Evolutionary conservation across 1,140 invertebrate genomes (phyloP).

Genomic region (Hypothenemus hampei): DNA sequence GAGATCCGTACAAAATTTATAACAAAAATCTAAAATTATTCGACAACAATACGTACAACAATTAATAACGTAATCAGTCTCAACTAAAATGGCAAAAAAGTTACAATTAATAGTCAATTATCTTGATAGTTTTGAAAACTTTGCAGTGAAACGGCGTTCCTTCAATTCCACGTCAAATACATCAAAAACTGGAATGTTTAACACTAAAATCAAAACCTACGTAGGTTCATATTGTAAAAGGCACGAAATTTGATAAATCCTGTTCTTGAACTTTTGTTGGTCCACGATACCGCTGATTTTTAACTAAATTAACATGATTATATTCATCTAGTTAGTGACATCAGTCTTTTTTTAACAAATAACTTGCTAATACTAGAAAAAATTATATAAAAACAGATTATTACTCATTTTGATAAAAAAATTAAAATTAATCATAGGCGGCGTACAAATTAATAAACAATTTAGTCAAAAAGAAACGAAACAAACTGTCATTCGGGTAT

Average conservation of each 20-base stretch:
- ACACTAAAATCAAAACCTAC: constrained; percentile 9
- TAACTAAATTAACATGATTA: constrained; percentile 3
- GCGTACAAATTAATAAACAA: too few species aligned
- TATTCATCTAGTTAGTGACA: background rate
- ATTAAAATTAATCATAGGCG: too few species aligned
- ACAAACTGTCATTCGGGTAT: too few species aligned
- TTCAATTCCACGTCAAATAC: constrained; percentile 10
- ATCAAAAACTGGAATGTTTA: constrained; percentile 27
- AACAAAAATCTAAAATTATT: constrained; percentile 26
- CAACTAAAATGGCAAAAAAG: constrained; percentile 29
- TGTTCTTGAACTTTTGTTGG: constrained; percentile 1
- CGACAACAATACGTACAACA: constrained; percentile 25
- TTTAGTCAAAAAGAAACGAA: too few species aligned
- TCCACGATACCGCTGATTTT: constrained; percentile 19
- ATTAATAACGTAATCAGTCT: constrained; percentile 29
- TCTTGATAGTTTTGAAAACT: background rate
- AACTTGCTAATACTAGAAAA: too few species aligned
- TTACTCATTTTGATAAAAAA: too few species aligned
- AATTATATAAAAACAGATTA: too few species aligned
- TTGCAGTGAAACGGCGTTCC: constrained; percentile 22
- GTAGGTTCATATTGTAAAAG: constrained; percentile 13
- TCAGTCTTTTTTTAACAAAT: constrained; percentile 12
- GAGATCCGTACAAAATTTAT: constrained; percentile 27
- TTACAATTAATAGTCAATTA: constrained; percentile 14
- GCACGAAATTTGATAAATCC: constrained; percentile 8